A percentile compares a stretch with the other conserved stretches of the same genome.
These are phyloP conservation scores for Mionectes macconnelli DNA, from an alignment of 2,113 vertebrate species.

Conservation along the genomic window DNA sequence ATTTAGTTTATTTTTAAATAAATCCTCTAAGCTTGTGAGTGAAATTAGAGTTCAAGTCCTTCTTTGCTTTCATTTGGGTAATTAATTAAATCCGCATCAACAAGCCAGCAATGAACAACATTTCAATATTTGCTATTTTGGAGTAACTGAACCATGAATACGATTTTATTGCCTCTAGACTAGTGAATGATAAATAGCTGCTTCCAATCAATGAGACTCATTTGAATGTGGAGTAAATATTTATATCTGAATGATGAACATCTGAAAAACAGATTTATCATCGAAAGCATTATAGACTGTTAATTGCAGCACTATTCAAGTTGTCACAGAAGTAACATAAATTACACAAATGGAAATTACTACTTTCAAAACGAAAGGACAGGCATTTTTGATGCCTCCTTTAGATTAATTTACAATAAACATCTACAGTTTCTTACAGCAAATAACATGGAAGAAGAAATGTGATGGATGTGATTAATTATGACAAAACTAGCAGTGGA, in stretches of 20 bases:
- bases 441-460: background rate
- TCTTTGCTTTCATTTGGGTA: background rate
- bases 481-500: background rate
- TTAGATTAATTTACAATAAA: background rate
- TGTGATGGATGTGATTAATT: background rate
- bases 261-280: background rate
- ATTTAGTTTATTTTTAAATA: background rate
- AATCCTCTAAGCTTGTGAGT: background rate
- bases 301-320: slow-evolving; percentile 28
- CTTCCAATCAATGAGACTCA: background rate
- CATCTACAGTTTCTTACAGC: background rate
- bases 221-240: slow-evolving; percentile 32
- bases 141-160: background rate
- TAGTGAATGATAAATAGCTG: background rate
- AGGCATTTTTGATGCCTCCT: background rate
- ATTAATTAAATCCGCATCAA: background rate
- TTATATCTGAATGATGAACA: slow-evolving; percentile 17
- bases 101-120: background rate
- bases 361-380: background rate
- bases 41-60: background rate
- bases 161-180: background rate
- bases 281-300: background rate
- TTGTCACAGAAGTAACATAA: background rate
- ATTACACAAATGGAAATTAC: background rate
- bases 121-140: background rate